Base-by-base conservation (phyloP, 2,113 vertebrate species). In the Bungarus multicinctus region DNA sequence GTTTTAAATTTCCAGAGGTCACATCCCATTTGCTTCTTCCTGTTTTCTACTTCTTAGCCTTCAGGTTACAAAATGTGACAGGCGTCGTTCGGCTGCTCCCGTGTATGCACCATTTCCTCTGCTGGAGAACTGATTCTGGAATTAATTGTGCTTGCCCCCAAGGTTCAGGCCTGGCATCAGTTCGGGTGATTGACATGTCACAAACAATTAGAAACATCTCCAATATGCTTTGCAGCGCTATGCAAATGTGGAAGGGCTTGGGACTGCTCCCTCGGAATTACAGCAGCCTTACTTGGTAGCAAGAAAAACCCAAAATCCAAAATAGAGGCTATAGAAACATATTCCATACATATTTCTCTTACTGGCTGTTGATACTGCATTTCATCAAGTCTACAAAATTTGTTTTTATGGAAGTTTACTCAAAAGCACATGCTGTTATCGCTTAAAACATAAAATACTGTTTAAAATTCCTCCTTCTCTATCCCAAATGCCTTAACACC, bases 141-240 rank as follows among this genome's bases (percentile, higher is more conserved):
- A 93, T 93, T 87, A 94, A 74, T 60, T 92, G 88, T 90, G 64
- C 53, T 64, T 52, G 55, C 69, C 34, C 43, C 27, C 4, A 3
- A 89, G 0, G 0, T 86, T 57, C 93, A 2, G 93, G n/a, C 20
- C 93, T 27, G 14, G 2, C 60, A 91, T 60, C 0, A 85, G 90
- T 50, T 87, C 86, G 34, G 45, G 87, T 0, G 34, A 7, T 11
- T 0, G 55, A 81, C 55, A 10, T 3, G 91, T 0, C 93, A 1
- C 88, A 88, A 85, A 34, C 93, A 74, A 5, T 25, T 0, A 10
- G 90, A 58, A 22, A 57, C 23, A 27, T n/a, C 87, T 60, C 85
- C 4, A 18, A 2, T 0, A 0, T n/a, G 0, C 52, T 10, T 1
- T 85, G 54, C 85, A 1, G 85, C 5, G 47, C 0, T 0, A 30